A percentile compares a stretch with the other conserved stretches of the same genome.
These are phyloP conservation scores for Toxotes chatareus DNA, from an alignment of 2,113 vertebrate species.

Conservation along the genomic window DNA sequence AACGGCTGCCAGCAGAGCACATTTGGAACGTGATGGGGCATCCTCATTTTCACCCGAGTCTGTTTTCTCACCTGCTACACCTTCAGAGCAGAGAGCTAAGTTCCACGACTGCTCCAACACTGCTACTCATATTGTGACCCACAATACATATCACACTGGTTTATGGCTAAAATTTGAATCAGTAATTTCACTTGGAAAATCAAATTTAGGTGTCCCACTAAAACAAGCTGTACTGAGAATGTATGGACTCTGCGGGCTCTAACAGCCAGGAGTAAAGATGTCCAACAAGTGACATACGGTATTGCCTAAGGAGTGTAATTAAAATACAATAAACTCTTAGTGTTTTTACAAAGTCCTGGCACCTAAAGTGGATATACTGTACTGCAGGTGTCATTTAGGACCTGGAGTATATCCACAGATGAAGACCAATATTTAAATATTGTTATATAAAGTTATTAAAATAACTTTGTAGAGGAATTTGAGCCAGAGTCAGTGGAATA, in stretches of 20 bases:
- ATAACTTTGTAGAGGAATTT: too few species aligned
- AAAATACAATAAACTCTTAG: constrained; percentile 20
- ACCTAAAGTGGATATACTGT: neutral
- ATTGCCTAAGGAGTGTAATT: neutral
- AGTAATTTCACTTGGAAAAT: neutral
- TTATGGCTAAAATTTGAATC: neutral
- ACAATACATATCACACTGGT: neutral
- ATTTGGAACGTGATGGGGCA: too few species aligned
- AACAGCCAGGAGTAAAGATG: constrained; percentile 9
- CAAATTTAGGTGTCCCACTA: neutral
- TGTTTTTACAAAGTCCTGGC: constrained; percentile 4
- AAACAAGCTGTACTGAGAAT: constrained; percentile 1
- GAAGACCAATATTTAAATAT: neutral
- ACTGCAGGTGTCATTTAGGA: neutral
- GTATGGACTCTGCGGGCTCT: neutral
- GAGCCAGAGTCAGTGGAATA: too few species aligned
- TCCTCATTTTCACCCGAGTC: too few species aligned
- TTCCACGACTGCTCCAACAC: too few species aligned
- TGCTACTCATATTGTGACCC: neutral
- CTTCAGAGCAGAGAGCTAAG: too few species aligned
- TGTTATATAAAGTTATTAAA: too few species aligned
- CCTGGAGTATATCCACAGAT: constrained; percentile 2
- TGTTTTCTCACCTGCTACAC: too few species aligned
- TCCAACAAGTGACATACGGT: constrained; percentile 9
- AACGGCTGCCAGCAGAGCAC: too few species aligned